Conservation (phyloP, 2,113 vertebrate species). For the Misgurnus anguillicaudatus region DNA sequence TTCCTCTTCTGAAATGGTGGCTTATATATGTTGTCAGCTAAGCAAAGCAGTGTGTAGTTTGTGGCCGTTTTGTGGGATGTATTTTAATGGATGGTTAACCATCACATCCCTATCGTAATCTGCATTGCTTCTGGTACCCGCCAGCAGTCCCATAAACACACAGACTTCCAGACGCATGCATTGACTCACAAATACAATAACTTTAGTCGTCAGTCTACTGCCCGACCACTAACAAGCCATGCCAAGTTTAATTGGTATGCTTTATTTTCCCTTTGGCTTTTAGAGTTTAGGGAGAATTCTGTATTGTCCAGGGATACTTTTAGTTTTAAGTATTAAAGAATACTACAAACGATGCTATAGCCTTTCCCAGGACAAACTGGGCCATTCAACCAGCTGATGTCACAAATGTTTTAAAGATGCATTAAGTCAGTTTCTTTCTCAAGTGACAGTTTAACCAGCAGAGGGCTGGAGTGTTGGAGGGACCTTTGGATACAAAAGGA, state of each 20-base stretch:
- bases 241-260: constrained; percentile 27
- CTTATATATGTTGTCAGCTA: constrained; percentile 42
- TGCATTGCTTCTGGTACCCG: constrained; percentile 71
- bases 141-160: constrained; percentile 57
- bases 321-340: neutral
- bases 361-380: too few relatives aligned
- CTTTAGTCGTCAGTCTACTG: constrained; percentile 12
- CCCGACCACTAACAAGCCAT: constrained; percentile 33
- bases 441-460: constrained; percentile 18
- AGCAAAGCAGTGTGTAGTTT: constrained; percentile 40
- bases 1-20: constrained; percentile 26
- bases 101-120: constrained; percentile 73
- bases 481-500: constrained; percentile 28
- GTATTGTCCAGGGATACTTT: constrained; percentile 29
- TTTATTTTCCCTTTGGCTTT: constrained; percentile 17
- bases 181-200: constrained; percentile 36
- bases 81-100: constrained; percentile 66
- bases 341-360: neutral
- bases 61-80: constrained; percentile 52
- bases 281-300: constrained; percentile 11
- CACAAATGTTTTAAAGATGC: too few relatives aligned
- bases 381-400: too few relatives aligned
- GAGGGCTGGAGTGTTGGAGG: neutral
- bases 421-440: constrained; percentile 11
- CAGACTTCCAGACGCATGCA: constrained; percentile 31